These are phyloP conservation scores for Felis chaus DNA, from an alignment of 2,113 vertebrate genomes.

Conservation along the genomic window DNA sequence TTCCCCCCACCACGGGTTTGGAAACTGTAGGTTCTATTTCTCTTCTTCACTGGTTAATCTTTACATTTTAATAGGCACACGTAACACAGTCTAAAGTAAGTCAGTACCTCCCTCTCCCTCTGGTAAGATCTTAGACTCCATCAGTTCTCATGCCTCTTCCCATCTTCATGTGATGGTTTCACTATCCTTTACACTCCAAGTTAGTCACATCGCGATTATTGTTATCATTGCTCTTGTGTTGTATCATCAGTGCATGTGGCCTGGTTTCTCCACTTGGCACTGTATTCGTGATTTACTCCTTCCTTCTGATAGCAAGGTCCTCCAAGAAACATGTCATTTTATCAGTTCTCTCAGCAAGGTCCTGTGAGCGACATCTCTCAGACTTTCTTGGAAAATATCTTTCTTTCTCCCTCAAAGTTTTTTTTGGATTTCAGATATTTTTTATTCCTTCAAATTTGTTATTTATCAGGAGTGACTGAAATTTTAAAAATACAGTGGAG, in stretches of 20 bases:
- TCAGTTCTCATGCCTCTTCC: neutral
- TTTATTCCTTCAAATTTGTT: slow-evolving; percentile 76
- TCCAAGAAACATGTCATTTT: neutral
- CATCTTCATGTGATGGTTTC: rapidly evolving
- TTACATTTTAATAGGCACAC: neutral
- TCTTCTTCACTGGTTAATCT: neutral
- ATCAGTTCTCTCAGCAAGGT: neutral
- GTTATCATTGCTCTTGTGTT: neutral
- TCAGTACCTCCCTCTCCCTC: neutral
- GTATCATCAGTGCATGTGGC: neutral
- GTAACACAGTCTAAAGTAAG: neutral
- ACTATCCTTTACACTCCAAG: neutral
- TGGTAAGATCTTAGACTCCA: neutral
- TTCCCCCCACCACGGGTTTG: neutral
- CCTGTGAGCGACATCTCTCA: neutral
- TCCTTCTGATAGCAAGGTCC: neutral
- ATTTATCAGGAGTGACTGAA: slow-evolving; percentile 84
- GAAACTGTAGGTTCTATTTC: neutral
- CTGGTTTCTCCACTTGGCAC: neutral
- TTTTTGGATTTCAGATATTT: slow-evolving; percentile 48
- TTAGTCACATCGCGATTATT: neutral
- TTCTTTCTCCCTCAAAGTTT: neutral
- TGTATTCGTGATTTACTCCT: neutral
- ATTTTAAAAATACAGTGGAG: slow-evolving; percentile 71
- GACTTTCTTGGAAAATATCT: neutral